A percentile compares a stretch with the other conserved stretches of the same genome.
These are phyloP conservation scores for Mustelus asterias DNA, from an alignment of 2,113 vertebrate species.

Conservation along the genomic window DNA sequence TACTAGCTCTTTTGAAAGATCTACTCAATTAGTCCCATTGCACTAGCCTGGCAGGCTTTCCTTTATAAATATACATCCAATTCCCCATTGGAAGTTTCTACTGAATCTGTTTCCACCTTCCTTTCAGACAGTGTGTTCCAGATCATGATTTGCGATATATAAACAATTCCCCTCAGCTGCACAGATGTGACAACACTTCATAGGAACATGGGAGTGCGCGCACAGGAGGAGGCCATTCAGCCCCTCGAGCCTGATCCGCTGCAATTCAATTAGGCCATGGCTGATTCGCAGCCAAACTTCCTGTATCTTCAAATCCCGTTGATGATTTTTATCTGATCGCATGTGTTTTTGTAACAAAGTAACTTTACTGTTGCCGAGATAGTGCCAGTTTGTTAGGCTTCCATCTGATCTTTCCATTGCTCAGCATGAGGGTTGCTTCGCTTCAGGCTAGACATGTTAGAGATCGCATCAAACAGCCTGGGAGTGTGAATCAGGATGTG, in stretches of 20 bases:
- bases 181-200: background rate
- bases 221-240: background rate
- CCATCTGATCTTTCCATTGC: background rate
- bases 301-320: background rate
- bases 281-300: background rate
- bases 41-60: background rate
- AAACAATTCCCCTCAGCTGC: background rate
- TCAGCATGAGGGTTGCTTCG: slow-evolving; percentile 1
- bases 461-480: background rate
- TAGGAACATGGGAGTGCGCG: background rate
- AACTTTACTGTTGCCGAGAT: background rate
- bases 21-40: background rate
- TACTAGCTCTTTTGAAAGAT: background rate
- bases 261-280: background rate
- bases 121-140: background rate
- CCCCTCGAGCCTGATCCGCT: background rate
- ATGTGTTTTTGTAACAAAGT: slow-evolving; percentile 13
- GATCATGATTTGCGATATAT: too few relatives aligned
- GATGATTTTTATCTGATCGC: background rate
- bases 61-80: background rate
- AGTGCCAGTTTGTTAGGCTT: background rate
- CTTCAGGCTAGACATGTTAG: background rate
- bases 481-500: background rate
- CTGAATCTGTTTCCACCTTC: background rate
- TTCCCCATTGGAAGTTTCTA: background rate